Conservation (phyloP, 2,888 invertebrate genomes). For the Athetis lepigone region DNA sequence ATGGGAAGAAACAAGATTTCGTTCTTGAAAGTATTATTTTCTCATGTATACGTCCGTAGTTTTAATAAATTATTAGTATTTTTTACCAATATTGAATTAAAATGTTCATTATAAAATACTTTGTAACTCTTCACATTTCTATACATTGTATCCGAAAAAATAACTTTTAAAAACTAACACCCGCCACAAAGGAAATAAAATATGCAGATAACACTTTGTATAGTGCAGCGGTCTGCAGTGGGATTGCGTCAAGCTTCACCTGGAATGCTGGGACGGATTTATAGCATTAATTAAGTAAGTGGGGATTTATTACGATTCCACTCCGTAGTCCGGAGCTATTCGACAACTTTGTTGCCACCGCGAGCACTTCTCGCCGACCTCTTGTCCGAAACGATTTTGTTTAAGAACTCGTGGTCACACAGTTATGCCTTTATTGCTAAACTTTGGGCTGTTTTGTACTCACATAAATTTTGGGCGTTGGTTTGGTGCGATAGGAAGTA, state of each 20-base stretch:
- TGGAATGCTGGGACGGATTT: conserved; percentile 67
- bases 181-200: conserved; percentile 33
- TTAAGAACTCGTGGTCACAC: conserved; percentile 50
- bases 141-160: too few relatives aligned
- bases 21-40: too few relatives aligned
- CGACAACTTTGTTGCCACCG: conserved; percentile 67
- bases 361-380: conserved; percentile 48
- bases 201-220: conserved; percentile 50
- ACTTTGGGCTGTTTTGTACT: conserved; percentile 51
- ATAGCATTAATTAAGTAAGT: conserved; percentile 73
- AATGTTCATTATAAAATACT: too few relatives aligned
- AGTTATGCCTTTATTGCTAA: conserved; percentile 59
- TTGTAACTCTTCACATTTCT: too few relatives aligned
- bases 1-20: too few relatives aligned
- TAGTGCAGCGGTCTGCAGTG: conserved; percentile 58
- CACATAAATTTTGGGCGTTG: conserved; percentile 27
- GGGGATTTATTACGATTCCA: conserved; percentile 66
- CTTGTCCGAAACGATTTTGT: conserved; percentile 52
- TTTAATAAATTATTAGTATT: too few relatives aligned
- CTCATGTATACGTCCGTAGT: too few relatives aligned
- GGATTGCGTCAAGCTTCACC: conserved; percentile 67
- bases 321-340: conserved; percentile 57
- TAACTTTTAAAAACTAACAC: conserved; percentile 20
- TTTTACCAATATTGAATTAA: too few relatives aligned
- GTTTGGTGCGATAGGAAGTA: conserved; percentile 22